Conservation (phyloP, 2,888 invertebrate genomes). For the Drosophila dives region DNA sequence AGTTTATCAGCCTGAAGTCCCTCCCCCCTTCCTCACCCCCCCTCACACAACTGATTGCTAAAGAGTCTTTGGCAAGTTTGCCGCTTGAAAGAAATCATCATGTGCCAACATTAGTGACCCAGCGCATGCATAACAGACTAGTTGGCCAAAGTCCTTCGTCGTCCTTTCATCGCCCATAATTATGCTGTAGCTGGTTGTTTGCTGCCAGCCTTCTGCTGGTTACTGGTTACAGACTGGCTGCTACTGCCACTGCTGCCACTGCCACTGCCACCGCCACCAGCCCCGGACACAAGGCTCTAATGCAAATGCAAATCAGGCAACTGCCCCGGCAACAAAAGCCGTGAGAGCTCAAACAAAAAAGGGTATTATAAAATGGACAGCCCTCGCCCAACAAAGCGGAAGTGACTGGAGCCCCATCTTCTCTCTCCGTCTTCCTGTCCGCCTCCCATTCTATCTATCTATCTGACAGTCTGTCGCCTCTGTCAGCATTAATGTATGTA, state of each 20-base stretch:
- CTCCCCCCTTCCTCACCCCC: background rate
- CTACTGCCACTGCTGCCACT: background rate
- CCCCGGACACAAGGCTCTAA: conserved; percentile 41
- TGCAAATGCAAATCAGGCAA: conserved; percentile 64
- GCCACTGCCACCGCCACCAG: background rate
- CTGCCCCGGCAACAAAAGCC: conserved; percentile 61
- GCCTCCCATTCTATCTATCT: background rate
- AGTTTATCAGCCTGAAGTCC: conserved; percentile 34
- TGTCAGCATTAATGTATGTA: conserved; percentile 21
- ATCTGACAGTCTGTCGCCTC: conserved; percentile 16
- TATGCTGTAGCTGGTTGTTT: conserved; percentile 44
- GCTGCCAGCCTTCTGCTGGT: conserved; percentile 1
- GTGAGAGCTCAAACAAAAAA: conserved; percentile 57
- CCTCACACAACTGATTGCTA: conserved; percentile 35
- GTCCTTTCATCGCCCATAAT: conserved; percentile 55
- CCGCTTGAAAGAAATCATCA: conserved; percentile 50
- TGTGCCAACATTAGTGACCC: conserved; percentile 57
- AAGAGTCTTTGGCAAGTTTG: conserved; percentile 50
- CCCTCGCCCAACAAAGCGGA: conserved; percentile 38
- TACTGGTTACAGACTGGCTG: conserved; percentile 15
- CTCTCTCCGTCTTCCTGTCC: conserved; percentile 33
- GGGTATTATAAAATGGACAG: conserved; percentile 71
- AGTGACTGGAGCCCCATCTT: conserved; percentile 53
- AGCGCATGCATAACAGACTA: conserved; percentile 43
- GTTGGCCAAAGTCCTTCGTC: conserved; percentile 29